Conservation (phyloP, 2,888 invertebrate species). For the Stenodema calcarata region DNA sequence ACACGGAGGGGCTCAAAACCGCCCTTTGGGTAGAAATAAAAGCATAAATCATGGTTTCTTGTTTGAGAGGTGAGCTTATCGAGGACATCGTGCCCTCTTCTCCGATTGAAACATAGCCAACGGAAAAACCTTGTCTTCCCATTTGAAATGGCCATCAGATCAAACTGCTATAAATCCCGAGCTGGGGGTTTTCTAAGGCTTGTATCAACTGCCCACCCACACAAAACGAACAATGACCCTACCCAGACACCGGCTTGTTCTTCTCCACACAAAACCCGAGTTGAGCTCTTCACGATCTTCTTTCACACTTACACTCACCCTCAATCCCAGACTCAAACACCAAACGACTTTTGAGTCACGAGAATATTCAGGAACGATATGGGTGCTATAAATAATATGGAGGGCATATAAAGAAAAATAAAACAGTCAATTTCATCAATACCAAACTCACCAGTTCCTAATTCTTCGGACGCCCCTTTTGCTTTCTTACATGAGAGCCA, state of each 20-base stretch:
- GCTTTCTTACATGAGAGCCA: no score
- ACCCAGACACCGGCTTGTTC: conserved; percentile 3
- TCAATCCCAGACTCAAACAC: not conserved
- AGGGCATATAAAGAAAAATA: no score
- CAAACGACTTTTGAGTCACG: not conserved
- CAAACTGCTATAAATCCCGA: conserved; percentile 40
- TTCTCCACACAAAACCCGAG: conserved; percentile 32
- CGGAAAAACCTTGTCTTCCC: conserved; percentile 37
- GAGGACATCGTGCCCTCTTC: not conserved
- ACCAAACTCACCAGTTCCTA: no score
- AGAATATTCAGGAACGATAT: no score
- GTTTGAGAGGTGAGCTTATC: conserved; percentile 23
- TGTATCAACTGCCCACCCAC: conserved; percentile 43
- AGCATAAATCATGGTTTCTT: conserved; percentile 19
- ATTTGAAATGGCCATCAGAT: conserved; percentile 38
- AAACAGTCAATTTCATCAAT: no score
- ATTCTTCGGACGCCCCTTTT: no score
- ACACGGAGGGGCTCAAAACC: not conserved
- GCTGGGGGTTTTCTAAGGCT: conserved; percentile 31
- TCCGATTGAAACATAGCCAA: conserved; percentile 41
- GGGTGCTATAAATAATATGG: no score
- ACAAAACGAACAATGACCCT: conserved; percentile 40
- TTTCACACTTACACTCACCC: conserved; percentile 10
- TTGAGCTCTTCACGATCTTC: conserved; percentile 23
- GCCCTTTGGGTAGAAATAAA: not conserved